A percentile compares a stretch with the other conserved stretches of the same genome.
Conservation (phyloP, 2,797 vertebrate species). For the Tapirus indicus region DNA sequence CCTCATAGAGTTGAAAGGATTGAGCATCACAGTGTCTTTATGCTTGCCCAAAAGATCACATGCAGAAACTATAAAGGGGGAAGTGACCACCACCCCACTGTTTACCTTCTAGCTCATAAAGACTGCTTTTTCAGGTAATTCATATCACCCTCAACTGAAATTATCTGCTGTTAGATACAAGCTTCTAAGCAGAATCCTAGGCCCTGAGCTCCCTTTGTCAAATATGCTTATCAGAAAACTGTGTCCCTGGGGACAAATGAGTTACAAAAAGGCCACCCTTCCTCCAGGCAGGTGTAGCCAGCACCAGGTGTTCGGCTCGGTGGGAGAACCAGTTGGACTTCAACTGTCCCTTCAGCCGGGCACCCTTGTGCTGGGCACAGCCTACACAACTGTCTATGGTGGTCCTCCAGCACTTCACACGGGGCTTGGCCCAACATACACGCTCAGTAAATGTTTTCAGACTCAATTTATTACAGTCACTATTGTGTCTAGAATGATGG, state of each 20-base stretch:
- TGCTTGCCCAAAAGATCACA: background rate
- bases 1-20: background rate
- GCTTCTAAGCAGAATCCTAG: no score
- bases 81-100: no score
- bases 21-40: accelerated
- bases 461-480: background rate
- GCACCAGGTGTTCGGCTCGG: background rate
- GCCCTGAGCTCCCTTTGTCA: background rate
- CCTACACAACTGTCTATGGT: accelerated
- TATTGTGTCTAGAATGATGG: no score
- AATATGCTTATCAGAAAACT: background rate
- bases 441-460: background rate
- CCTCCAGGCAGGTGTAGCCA: background rate
- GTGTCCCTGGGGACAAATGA: background rate
- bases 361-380: background rate
- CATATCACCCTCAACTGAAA: background rate
- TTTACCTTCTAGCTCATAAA: background rate
- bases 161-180: background rate
- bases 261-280: background rate
- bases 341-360: background rate
- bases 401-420: no score
- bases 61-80: background rate
- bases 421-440: accelerated
- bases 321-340: background rate
- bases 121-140: background rate